Conservation (phyloP, 1,140 invertebrate genomes). For the Venustaconcha ellipsiformis region DNA sequence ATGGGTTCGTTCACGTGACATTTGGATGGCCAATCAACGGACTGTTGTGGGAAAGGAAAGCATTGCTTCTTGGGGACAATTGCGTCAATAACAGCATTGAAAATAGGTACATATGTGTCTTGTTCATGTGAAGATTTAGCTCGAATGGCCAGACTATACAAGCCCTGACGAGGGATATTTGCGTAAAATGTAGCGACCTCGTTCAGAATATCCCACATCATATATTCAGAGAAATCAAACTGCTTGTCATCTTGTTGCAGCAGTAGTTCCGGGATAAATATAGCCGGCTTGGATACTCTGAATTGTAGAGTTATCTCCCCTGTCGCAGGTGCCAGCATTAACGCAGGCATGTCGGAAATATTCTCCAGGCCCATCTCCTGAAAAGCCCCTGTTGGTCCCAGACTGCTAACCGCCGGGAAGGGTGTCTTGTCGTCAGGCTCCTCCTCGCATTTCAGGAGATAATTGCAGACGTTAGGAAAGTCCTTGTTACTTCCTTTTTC, state of each 20-base stretch:
- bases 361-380: slow-evolving; percentile 39
- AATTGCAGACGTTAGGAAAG: slow-evolving; percentile 45
- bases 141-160: slow-evolving; percentile 30
- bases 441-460: slow-evolving; percentile 46
- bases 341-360: slow-evolving; percentile 28
- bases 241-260: slow-evolving; percentile 28
- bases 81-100: slow-evolving; percentile 30
- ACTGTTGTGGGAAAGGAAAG: slow-evolving; percentile 30
- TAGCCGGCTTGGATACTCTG: slow-evolving; percentile 23
- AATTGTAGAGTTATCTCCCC: slow-evolving; percentile 44
- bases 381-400: slow-evolving; percentile 39
- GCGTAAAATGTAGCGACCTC: slow-evolving; percentile 29
- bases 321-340: slow-evolving; percentile 35
- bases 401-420: slow-evolving; percentile 37
- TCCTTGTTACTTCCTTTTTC: slow-evolving; percentile 37
- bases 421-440: slow-evolving; percentile 44
- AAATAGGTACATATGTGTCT: slow-evolving; percentile 24
- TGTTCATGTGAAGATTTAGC: slow-evolving; percentile 22
- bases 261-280: slow-evolving; percentile 30
- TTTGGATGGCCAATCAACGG: slow-evolving; percentile 32
- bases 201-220: slow-evolving; percentile 30
- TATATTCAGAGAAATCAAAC: slow-evolving; percentile 31
- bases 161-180: slow-evolving; percentile 22
- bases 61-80: slow-evolving; percentile 36
- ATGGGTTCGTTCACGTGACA: slow-evolving; percentile 29